These are phyloP conservation scores for Himalopsyche phryganea DNA, from an alignment of 1,140 invertebrate genomes.

Conservation along the genomic window DNA sequence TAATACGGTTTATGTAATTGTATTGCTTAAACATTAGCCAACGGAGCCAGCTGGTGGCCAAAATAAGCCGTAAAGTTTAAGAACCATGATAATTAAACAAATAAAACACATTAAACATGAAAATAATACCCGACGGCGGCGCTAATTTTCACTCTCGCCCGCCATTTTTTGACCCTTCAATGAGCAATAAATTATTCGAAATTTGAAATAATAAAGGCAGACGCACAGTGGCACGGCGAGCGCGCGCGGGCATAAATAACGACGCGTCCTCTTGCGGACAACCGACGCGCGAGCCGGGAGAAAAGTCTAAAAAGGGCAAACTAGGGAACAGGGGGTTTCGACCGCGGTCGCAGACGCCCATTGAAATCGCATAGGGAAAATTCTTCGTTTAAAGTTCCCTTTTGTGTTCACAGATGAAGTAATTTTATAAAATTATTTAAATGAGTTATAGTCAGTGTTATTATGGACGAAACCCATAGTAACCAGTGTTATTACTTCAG, in stretches of 20 bases:
- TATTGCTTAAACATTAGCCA: too few relatives aligned
- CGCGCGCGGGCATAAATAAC: constrained; percentile 12
- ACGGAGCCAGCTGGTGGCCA: too few relatives aligned
- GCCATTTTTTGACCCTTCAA: constrained; percentile 5
- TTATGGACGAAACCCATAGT: too few relatives aligned
- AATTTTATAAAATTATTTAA: too few relatives aligned
- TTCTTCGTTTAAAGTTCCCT: too few relatives aligned
- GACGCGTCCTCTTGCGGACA: too few relatives aligned
- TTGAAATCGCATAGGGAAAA: too few relatives aligned
- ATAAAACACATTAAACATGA: constrained; percentile 22
- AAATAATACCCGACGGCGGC: constrained; percentile 13
- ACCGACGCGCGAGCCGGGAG: not conserved
- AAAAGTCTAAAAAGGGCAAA: constrained; percentile 6
- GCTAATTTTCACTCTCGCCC: constrained; percentile 11
- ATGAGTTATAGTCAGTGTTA: too few relatives aligned
- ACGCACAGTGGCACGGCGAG: constrained; percentile 1
- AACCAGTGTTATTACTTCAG: too few relatives aligned
- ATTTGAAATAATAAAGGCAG: constrained; percentile 17
- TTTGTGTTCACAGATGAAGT: too few relatives aligned
- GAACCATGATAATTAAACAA: constrained; percentile 1
- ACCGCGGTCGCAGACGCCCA: not conserved
- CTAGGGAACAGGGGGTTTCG: not conserved
- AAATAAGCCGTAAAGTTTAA: constrained; percentile 3
- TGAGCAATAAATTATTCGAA: constrained; percentile 18
- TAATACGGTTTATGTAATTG: too few relatives aligned